Evolutionary conservation across 2,797 vertebrate genomes (phyloP).

Genomic region (Peromyscus attwateri): DNA sequence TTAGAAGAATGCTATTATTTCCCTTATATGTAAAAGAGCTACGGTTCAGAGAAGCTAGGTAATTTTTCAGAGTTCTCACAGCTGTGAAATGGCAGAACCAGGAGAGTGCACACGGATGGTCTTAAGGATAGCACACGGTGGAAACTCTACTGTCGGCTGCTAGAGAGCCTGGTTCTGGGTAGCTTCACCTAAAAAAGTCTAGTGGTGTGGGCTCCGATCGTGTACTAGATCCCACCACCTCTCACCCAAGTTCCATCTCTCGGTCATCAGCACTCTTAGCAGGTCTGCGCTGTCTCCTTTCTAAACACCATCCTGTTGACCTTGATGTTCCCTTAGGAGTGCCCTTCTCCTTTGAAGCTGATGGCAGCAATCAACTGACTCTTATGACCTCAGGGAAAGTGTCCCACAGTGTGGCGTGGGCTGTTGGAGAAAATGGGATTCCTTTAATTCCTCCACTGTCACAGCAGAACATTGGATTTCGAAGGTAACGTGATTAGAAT

Average conservation of each 20-base stretch:
- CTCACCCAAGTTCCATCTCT: neutral
- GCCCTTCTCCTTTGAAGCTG: slow-evolving; percentile 95
- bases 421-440: slow-evolving; percentile 91
- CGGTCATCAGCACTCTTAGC: neutral
- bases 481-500: slow-evolving; percentile 89
- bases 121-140: neutral
- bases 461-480: slow-evolving; percentile 88
- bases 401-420: slow-evolving; percentile 95
- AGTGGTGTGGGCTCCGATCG: fast-evolving
- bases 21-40: neutral
- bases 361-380: slow-evolving; percentile 93
- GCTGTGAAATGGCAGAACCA: neutral
- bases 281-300: neutral
- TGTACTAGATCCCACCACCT: neutral
- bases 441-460: slow-evolving; percentile 92
- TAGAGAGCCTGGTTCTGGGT: neutral
- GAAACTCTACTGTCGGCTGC: neutral
- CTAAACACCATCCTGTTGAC: neutral
- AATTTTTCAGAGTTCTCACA: neutral
- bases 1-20: neutral
- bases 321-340: slow-evolving; percentile 89
- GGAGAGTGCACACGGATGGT: neutral
- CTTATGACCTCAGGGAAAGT: slow-evolving; percentile 98
- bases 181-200: neutral
- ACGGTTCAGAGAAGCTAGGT: neutral